Base-by-base conservation (phyloP, 1,140 invertebrate genomes). In the Wasmannia auropunctata region DNA sequence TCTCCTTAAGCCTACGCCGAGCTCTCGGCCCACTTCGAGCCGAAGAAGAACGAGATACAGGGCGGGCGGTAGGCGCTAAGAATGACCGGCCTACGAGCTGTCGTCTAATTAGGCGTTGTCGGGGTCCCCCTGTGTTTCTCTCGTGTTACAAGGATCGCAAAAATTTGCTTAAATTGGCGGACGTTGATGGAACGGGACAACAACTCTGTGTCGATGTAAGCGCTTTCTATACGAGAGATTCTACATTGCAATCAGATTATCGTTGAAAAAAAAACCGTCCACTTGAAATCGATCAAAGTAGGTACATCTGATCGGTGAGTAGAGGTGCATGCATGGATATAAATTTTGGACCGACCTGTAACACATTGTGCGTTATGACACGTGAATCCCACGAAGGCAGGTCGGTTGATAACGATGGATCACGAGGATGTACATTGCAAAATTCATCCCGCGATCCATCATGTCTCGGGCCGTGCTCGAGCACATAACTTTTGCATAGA, bases 71-170 rank as follows among this genome's bases (percentile, higher is more conserved):
- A 87, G 86, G 75, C 88, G 86, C 88, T 90, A 85, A 90, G 67
- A 90, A 87, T 90, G 88, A 81, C 63, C 86, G 67, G 79, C 91
- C 91, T 87, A 91, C 90, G 86, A 86, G 60, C 49, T 74, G 86
- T 91, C 86, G 86, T 92, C 91, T 93, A 93, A 93, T 93, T 92
- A 92, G 91, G 89, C 81, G 85, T 91, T 83, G 54, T 76, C 67
- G 87, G 54, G 63, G 37, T 86, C 37, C 51, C 54, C 51, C 49
- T 75, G 58, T 88, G 58, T 49, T 86, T 85, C 84, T 86, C 3
- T 54, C 77, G 34, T n/a, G 77, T 40, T 69, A 51, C 46, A 31
- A 54, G 34, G 77, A 37, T 56, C 37, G 79, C 51, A 22, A 65
- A 46, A 80, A 37, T 19, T 28, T 3, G 16, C n/a, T 79, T 31